Evolutionary conservation across 2,888 invertebrate species (phyloP), one percentile per base, ranked within the genome.

Genomic region (Laspeyria flexula): DNA sequence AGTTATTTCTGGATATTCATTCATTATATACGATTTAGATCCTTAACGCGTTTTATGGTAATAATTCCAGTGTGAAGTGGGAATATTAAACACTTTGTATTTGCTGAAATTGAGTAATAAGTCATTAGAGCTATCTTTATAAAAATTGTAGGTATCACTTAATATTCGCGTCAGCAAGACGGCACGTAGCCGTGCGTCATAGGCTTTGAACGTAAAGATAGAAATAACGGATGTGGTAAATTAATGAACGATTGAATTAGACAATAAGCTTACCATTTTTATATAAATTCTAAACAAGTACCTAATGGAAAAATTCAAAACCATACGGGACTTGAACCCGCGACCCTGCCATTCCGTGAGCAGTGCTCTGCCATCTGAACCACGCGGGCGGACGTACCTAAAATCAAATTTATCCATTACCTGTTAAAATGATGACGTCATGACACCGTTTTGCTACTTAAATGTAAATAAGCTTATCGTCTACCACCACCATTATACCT

Each of bases 111-210:
- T 58, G 55, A 65, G 45, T 65, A 52, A 59, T 65, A 52, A 59
- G 43, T 73, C 77, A 69, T 69, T 70, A 68, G 57, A 59, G 45
- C 47, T 65, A 70, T 68, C 50, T 69, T 66, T 63, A 62, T 58
- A 67, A 71, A 75, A 76, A 73, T 73, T 69, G 65, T 73, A 65
- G 55, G 58, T 62, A 61, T 51, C 68, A 77, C 73, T 87, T 83
- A 81, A 83, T 81, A 86, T 87, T 86, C 86, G 79, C 81, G 73
- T 75, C 83, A 75, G 79, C 71, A 63, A 75, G 70, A 73, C 71
- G 70, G 75, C 72, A 78, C 76, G 81, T 78, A 79, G 73, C 60
- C 75, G 78, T 81, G 79, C 76, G 79, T 77, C 77, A 77, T 76
- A 54, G 64, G 65, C 59, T 67, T 66, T 40, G 9, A 43, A 43